These are phyloP conservation scores for Tetragonula carbonaria DNA, from an alignment of 2,888 invertebrate genomes.

Conservation along the genomic window DNA sequence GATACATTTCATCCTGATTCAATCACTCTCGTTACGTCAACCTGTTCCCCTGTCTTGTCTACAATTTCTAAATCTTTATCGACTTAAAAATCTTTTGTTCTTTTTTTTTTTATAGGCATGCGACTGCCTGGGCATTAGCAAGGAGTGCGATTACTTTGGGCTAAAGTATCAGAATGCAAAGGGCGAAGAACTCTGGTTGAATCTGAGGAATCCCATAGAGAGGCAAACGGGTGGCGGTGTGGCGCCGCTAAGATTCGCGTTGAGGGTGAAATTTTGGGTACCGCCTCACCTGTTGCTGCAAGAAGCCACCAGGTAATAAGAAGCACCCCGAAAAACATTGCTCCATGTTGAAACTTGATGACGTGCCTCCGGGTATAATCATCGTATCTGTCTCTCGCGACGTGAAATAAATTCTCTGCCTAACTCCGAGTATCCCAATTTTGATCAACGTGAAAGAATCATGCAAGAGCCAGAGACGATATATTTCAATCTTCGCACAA, in stretches of 20 bases:
- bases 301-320: constrained; percentile 90
- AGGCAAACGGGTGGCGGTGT: constrained; percentile 90
- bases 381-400: neutral
- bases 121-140: constrained; percentile 92
- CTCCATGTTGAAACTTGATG: neutral
- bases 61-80: neutral
- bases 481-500: too few relatives aligned
- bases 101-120: constrained; percentile 88
- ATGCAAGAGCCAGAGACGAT: too few relatives aligned
- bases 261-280: constrained; percentile 96
- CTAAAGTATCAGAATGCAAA: constrained; percentile 89
- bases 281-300: constrained; percentile 94
- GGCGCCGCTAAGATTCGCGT: constrained; percentile 88
- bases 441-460: too few relatives aligned
- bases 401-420: neutral
- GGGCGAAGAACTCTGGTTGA: constrained; percentile 93
- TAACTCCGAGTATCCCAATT: too few relatives aligned
- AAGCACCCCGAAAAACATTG: neutral
- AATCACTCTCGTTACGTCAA: too few relatives aligned
- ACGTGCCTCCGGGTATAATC: neutral
- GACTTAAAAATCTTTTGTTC: neutral
- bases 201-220: constrained; percentile 92
- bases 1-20: too few relatives aligned
- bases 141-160: constrained; percentile 95
- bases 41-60: too few relatives aligned